Evolutionary conservation across 2,113 vertebrate species (phyloP).

Genomic region (Onychostruthus taczanowskii): DNA sequence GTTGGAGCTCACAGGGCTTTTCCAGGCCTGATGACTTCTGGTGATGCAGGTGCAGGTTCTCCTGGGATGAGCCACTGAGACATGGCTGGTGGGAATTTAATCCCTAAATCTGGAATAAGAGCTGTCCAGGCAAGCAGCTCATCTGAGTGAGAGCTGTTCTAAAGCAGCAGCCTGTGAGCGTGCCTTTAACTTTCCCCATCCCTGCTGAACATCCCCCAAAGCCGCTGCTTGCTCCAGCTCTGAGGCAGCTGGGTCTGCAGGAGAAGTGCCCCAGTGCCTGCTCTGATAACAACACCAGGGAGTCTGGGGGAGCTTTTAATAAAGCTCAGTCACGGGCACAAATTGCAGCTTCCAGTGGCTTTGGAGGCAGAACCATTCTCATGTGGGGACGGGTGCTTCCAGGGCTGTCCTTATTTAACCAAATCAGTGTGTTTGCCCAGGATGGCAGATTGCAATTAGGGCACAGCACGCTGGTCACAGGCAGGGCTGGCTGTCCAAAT

Average conservation of each 20-base stretch:
- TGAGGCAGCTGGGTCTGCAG: background rate
- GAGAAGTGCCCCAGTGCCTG: background rate
- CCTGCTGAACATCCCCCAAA: background rate
- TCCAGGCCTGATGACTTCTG: background rate
- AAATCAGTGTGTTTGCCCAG: background rate
- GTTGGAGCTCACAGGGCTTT: background rate
- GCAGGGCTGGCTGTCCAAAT: background rate
- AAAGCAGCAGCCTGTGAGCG: background rate
- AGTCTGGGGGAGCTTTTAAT: background rate
- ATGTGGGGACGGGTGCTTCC: background rate
- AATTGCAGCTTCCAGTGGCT: background rate
- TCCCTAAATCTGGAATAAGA: background rate
- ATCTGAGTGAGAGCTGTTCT: background rate
- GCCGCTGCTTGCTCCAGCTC: background rate
- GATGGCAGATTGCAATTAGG: background rate
- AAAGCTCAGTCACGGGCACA: background rate
- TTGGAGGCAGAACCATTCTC: background rate
- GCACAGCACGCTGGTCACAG: background rate
- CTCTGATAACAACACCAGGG: background rate
- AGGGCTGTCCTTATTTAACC: background rate
- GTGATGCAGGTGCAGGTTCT: accelerated
- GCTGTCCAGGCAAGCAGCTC: background rate
- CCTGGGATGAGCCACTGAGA: background rate
- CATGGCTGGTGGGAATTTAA: background rate
- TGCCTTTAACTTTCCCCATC: background rate